These are phyloP conservation scores for Cyclophora albipunctata DNA, from an alignment of 2,888 invertebrate genomes.

Conservation along the genomic window DNA sequence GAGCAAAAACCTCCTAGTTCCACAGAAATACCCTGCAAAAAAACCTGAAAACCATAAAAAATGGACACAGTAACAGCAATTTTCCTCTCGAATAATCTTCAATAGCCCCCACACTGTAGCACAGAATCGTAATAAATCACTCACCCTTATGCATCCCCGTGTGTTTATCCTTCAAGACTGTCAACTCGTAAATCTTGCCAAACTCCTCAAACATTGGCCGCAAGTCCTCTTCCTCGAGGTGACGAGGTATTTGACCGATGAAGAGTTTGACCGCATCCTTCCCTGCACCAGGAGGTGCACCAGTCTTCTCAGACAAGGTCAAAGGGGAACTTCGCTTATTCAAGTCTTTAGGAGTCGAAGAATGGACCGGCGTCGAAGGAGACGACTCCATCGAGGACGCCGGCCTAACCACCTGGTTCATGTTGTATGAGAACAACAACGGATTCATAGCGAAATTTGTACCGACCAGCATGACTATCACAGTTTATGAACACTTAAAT, in stretches of 20 bases:
- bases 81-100: too few relatives aligned
- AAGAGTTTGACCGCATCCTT: conserved; percentile 87
- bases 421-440: conserved; percentile 53
- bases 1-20: too few relatives aligned
- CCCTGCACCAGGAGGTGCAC: conserved; percentile 64
- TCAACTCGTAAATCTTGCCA: conserved; percentile 95
- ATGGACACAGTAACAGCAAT: too few relatives aligned
- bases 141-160: conserved; percentile 96
- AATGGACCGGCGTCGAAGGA: conserved; percentile 62
- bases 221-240: conserved; percentile 90
- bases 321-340: conserved; percentile 39
- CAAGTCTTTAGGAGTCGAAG: conserved; percentile 25
- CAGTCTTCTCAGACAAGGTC: conserved; percentile 60
- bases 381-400: conserved; percentile 44
- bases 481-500: conserved; percentile 58
- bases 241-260: conserved; percentile 94
- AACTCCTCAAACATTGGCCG: conserved; percentile 94
- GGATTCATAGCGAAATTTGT: conserved; percentile 55
- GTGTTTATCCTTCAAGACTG: conserved; percentile 94
- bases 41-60: too few relatives aligned
- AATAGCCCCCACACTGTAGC: too few relatives aligned
- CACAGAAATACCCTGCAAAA: too few relatives aligned
- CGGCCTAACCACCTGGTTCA: conserved; percentile 32
- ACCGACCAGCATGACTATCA: conserved; percentile 64
- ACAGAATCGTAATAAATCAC: conserved; percentile 15